A percentile compares a stretch with the other conserved stretches of the same genome.
Conservation (phyloP, 2,888 invertebrate species). For the Cheilosia vernalis region DNA sequence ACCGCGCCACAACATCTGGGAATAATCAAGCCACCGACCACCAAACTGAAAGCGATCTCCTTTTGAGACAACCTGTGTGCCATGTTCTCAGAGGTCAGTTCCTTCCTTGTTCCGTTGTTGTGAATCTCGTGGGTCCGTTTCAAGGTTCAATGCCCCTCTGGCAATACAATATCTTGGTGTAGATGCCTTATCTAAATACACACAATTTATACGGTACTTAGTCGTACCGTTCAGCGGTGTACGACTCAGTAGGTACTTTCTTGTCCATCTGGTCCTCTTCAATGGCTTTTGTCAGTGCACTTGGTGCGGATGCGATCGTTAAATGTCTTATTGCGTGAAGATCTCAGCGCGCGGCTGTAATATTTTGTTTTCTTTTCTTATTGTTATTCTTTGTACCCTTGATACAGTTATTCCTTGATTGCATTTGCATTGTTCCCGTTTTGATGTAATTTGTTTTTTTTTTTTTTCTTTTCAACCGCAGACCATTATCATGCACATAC, state of each 20-base stretch:
- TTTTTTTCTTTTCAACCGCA: constrained; percentile 51
- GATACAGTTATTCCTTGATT: constrained; percentile 58
- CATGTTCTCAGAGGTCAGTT: constrained; percentile 40
- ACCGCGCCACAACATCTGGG: background rate
- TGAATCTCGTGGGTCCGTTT: constrained; percentile 22
- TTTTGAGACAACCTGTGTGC: background rate
- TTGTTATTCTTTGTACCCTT: constrained; percentile 43
- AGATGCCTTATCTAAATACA: constrained; percentile 29
- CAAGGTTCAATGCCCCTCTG: constrained; percentile 37
- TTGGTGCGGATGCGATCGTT: constrained; percentile 38
- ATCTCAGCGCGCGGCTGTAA: constrained; percentile 44
- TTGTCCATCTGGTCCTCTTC: constrained; percentile 48
- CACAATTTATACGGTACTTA: constrained; percentile 45
- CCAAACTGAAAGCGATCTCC: background rate
- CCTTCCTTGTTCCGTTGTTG: constrained; percentile 1
- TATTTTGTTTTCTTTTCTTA: constrained; percentile 18
- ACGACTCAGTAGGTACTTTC: constrained; percentile 19
- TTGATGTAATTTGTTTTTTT: constrained; percentile 50
- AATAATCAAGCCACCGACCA: background rate
- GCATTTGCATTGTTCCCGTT: constrained; percentile 42
- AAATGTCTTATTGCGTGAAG: constrained; percentile 42
- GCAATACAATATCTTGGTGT: background rate
- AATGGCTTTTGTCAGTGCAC: background rate
- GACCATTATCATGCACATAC: constrained; percentile 33
- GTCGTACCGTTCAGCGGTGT: constrained; percentile 13